Conservation (phyloP, 2,113 vertebrate genomes). For the Dipodomys stephensi region DNA sequence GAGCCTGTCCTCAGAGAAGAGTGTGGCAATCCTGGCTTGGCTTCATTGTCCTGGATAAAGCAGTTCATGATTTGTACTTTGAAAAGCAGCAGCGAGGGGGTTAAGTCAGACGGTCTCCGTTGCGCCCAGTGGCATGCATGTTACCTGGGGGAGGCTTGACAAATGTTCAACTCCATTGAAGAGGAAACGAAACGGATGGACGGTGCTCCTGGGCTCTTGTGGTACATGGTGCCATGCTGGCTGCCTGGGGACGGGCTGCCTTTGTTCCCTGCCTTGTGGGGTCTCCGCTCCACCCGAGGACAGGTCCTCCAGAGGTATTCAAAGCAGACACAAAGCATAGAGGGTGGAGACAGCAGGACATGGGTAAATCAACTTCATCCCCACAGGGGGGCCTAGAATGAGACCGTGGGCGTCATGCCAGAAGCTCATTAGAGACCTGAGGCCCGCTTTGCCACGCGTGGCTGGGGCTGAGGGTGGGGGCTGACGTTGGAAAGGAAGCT, state of each 20-base stretch:
- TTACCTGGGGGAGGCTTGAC: background rate
- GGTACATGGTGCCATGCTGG: fast-evolving
- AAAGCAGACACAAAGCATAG: background rate
- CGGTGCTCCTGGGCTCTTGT: background rate
- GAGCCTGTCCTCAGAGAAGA: background rate
- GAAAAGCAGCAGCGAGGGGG: background rate
- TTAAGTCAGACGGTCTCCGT: background rate
- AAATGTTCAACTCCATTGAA: background rate
- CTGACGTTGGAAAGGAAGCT: conserved; percentile 7
- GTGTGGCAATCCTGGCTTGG: too few relatives aligned
- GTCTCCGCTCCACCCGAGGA: background rate
- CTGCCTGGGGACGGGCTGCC: background rate
- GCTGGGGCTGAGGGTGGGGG: background rate
- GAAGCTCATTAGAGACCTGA: conserved; percentile 32
- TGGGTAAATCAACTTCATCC: conserved; percentile 46
- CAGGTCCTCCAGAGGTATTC: background rate
- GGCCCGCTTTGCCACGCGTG: background rate
- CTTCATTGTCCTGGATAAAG: background rate
- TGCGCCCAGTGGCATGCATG: background rate
- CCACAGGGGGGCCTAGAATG: background rate
- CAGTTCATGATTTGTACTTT: background rate
- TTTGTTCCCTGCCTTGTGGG: background rate
- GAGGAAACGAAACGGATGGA: background rate
- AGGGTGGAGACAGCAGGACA: background rate
- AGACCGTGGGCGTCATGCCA: background rate